Conservation (phyloP, 2,113 vertebrate genomes). For the Gavialis gangeticus region DNA sequence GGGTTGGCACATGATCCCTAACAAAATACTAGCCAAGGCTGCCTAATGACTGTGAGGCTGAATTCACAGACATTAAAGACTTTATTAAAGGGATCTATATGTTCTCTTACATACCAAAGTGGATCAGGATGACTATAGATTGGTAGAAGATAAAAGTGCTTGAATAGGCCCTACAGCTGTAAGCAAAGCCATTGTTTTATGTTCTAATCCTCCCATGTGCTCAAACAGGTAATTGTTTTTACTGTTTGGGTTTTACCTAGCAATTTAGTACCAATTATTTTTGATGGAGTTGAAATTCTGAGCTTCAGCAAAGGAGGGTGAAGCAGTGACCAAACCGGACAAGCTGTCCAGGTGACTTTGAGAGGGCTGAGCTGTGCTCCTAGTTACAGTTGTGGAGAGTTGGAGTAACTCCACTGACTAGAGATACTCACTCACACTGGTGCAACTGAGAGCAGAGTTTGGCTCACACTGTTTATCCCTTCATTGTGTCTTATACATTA, state of each 20-base stretch:
- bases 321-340: not conserved
- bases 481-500: not conserved
- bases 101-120: not conserved
- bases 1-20: not conserved
- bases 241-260: not conserved
- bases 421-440: not conserved
- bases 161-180: not conserved
- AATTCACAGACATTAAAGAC: not conserved
- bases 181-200: not conserved
- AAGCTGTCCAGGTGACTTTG: too few relatives aligned
- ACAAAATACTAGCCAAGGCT: not conserved
- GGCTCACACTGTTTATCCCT: not conserved
- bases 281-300: not conserved
- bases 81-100: not conserved
- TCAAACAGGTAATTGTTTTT: not conserved
- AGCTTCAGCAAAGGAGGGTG: not conserved
- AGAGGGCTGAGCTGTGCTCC: not conserved
- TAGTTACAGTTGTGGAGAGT: rapidly evolving
- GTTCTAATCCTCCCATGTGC: not conserved
- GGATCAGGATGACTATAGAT: not conserved
- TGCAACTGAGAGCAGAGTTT: not conserved
- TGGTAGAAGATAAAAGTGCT: slow-evolving; percentile 11
- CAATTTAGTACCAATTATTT: not conserved
- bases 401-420: rapidly evolving
- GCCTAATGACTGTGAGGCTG: not conserved